Evolutionary conservation across 2,113 vertebrate genomes (phyloP), one percentile per base, ranked within the genome.

Genomic region (Elachura formosa): DNA sequence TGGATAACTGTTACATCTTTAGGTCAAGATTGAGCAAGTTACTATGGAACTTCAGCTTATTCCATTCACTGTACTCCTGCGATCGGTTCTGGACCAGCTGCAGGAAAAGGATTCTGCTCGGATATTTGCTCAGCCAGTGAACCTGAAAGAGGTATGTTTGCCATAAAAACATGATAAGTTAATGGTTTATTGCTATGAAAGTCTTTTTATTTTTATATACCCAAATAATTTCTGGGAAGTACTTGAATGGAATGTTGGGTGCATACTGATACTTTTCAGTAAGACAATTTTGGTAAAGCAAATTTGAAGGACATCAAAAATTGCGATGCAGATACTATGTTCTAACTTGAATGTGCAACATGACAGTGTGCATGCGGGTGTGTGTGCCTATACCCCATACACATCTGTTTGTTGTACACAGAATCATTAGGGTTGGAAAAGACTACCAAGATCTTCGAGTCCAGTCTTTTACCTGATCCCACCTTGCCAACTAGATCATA

Each of bases 121-220:
- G 75, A 99, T 99, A 96, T 99, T 99, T 92, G 98, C 98, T 56
- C 98, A 99, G 94, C 99, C 99, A 5, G 99, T 99, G 41, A 99
- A 98, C 96, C 96, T 99, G 80, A 98, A 94, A 91, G 99, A 99
- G 99, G 99, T 99, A 56, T 82, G 96, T 93, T 87, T 89, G 51
- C 41, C n/a, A n/a, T n/a, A n/a, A n/a, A 89, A 75, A 17, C 5
- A 4, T 29, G 45, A 24, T 41, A 25, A 72, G 22, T 79, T 77
- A 38, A 38, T 4, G 25, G 20, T 23, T 63, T 79, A 23, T 22
- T 91, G 26, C n/a, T 68, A 0, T 48, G 48, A 56, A 92, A 89
- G 5, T 40, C 31, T 72, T 12, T 67, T 71, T 52, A 61, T 90
- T 38, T 31, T 84, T 10, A n/a, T 86, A 14, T 28, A 38, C 24